Percentiles rank a stretch among this genome's conserved stretches.
Evolutionary conservation across 2,888 invertebrate genomes (phyloP).

Genomic region (Daptonema setosum): DNA sequence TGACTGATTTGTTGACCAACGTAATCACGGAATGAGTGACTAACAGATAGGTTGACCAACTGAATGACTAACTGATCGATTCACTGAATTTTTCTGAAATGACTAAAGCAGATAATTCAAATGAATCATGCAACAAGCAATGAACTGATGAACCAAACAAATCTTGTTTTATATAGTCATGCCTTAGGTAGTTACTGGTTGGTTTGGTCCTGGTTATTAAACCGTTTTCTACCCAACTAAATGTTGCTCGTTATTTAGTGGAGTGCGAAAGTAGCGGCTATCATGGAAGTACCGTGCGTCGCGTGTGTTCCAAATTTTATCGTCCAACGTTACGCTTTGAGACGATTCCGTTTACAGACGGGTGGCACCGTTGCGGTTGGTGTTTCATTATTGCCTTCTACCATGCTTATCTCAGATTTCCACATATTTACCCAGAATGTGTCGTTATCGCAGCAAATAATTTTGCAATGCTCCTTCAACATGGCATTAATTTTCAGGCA

Average conservation of each 20-base stretch:
- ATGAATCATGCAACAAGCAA: background rate
- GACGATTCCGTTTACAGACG: constrained; percentile 38
- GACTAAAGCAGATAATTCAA: constrained; percentile 9
- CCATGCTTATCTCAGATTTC: background rate
- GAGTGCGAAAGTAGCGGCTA: constrained; percentile 54
- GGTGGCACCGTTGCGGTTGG: constrained; percentile 51
- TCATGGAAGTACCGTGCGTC: constrained; percentile 53
- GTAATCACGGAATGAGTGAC: too few relatives aligned
- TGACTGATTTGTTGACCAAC: too few relatives aligned
- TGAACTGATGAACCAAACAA: constrained; percentile 9
- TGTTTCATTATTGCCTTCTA: background rate
- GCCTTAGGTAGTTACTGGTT: too few relatives aligned
- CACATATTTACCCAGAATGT: background rate
- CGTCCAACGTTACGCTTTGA: constrained; percentile 51
- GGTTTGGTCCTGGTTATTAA: too few relatives aligned
- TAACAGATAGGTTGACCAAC: too few relatives aligned
- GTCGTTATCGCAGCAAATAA: background rate
- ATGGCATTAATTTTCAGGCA: constrained; percentile 32
- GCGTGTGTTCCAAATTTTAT: constrained; percentile 52
- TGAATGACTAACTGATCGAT: too few relatives aligned
- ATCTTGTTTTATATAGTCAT: too few relatives aligned
- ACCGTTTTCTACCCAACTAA: constrained; percentile 7
- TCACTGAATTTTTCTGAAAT: constrained; percentile 30
- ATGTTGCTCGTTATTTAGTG: constrained; percentile 37
- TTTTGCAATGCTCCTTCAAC: background rate